Evolutionary conservation across 2,888 invertebrate genomes (phyloP).

Genomic region (Drosophila sordidula): DNA sequence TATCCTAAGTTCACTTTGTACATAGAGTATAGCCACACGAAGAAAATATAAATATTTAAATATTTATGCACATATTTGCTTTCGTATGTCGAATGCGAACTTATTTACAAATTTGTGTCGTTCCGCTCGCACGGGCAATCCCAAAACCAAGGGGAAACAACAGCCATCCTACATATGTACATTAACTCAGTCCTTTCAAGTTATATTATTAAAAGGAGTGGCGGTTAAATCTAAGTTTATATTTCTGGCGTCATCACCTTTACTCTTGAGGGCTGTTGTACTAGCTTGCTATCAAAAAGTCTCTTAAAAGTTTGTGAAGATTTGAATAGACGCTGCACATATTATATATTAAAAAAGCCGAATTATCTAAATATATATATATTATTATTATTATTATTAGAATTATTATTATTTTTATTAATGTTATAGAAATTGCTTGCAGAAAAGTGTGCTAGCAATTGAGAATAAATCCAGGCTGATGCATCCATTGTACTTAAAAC

Average conservation of each 20-base stretch:
- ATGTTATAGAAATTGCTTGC: no score
- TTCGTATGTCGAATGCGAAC: not conserved
- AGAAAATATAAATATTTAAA: slow-evolving; percentile 43
- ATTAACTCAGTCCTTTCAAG: not conserved
- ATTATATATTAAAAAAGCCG: no score
- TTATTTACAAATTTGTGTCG: not conserved
- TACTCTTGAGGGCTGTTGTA: not conserved
- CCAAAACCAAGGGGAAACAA: slow-evolving; percentile 1
- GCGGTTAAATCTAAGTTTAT: not conserved
- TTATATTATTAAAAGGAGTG: not conserved
- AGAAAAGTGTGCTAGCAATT: slow-evolving; percentile 8
- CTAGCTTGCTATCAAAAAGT: not conserved
- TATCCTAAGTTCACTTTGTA: no score
- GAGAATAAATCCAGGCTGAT: not conserved
- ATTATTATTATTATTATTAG: no score
- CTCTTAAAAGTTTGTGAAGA: not conserved
- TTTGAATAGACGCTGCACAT: no score
- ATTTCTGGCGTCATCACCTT: not conserved
- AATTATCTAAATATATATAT: no score
- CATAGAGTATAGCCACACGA: not conserved
- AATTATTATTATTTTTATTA: no score
- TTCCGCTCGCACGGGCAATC: slow-evolving; percentile 12
- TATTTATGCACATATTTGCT: slow-evolving; percentile 39
- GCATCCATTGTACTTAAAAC: slow-evolving; percentile 1
- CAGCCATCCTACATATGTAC: not conserved